A percentile compares a stretch with the other conserved stretches of the same genome.
Conservation (phyloP, 2,113 vertebrate genomes). For the Eptesicus fuscus region DNA sequence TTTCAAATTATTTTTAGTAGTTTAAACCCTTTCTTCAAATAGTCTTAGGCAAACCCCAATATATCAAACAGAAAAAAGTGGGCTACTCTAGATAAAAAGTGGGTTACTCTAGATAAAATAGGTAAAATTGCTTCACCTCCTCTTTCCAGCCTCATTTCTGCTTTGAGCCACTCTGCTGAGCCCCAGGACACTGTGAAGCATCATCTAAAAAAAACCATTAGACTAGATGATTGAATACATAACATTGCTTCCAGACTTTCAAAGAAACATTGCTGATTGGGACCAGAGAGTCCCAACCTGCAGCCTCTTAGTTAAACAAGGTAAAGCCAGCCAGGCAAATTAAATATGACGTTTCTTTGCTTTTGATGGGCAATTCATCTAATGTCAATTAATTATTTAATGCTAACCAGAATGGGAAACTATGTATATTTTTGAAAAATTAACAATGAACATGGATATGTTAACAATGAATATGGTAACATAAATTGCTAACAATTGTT, state of each 20-base stretch:
- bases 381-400: neutral
- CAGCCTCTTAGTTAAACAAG: neutral
- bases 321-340: neutral
- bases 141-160: neutral
- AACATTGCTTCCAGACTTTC: neutral
- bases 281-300: neutral
- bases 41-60: neutral
- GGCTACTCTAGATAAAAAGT: neutral
- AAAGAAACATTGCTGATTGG: neutral
- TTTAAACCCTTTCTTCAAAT: slow-evolving; percentile 6
- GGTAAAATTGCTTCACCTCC: neutral
- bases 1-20: slow-evolving; percentile 16
- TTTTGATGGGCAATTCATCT: neutral
- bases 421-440: neutral
- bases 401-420: neutral
- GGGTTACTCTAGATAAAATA: neutral
- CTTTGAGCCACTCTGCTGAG: neutral
- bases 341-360: neutral
- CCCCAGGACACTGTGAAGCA: neutral
- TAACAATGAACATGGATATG: neutral
- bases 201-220: neutral
- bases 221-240: neutral
- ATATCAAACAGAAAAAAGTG: neutral
- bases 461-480: neutral
- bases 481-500: neutral